Conservation (phyloP, 2,797 vertebrate species). For the Platalea minor region DNA sequence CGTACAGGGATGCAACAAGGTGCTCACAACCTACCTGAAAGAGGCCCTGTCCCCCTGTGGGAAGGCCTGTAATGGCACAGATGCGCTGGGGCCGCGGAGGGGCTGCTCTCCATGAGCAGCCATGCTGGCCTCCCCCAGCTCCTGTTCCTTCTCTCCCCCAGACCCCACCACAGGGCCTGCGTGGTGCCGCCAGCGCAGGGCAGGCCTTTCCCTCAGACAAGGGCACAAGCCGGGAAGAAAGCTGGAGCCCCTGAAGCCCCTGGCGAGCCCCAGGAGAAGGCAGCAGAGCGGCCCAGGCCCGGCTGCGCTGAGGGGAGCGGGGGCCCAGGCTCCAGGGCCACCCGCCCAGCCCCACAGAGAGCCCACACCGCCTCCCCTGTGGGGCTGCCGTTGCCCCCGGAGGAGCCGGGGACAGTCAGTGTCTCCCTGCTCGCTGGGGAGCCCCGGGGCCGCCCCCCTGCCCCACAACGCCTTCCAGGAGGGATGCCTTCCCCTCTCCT, state of each 20-base stretch:
- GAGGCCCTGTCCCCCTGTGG: accelerated
- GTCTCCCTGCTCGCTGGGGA: too few relatives aligned
- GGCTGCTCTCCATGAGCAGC: background rate
- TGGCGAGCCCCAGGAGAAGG: background rate
- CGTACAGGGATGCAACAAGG: accelerated
- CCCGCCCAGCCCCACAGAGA: too few relatives aligned
- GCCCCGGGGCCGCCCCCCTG: too few relatives aligned
- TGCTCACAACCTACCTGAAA: accelerated
- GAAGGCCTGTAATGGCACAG: background rate
- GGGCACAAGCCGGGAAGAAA: too few relatives aligned
- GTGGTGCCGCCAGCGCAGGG: background rate
- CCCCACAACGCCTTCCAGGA: background rate
- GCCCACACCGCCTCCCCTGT: accelerated
- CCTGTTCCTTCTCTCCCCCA: background rate
- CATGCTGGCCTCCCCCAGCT: too few relatives aligned
- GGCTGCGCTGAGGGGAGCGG: too few relatives aligned
- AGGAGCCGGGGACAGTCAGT: too few relatives aligned
- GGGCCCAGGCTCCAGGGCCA: background rate
- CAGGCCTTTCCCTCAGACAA: background rate
- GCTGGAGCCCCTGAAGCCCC: background rate
- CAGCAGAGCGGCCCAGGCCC: background rate
- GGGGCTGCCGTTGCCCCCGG: background rate
- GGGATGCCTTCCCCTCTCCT: accelerated
- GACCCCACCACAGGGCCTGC: background rate
- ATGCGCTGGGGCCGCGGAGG: accelerated